These are phyloP conservation scores for Sepioteuthis lessoniana DNA, from an alignment of 2,888 invertebrate species.

Conservation along the genomic window DNA sequence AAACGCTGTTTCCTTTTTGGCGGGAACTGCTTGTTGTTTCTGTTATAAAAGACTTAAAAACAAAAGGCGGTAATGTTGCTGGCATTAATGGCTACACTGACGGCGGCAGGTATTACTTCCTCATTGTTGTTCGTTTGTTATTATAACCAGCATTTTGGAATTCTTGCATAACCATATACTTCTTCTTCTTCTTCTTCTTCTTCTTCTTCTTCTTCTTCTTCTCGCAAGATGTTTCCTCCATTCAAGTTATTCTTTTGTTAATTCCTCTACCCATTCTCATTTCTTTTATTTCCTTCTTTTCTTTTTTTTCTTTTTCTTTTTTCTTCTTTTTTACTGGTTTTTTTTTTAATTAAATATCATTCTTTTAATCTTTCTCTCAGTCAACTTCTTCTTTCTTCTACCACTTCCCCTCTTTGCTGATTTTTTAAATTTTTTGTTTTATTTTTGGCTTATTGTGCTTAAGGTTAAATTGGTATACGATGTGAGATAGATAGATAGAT, in stretches of 20 bases:
- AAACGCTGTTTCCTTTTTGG: too few relatives aligned
- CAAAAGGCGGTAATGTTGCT: too few relatives aligned
- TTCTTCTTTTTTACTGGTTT: not conserved
- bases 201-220: not conserved
- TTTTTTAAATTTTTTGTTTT: not conserved
- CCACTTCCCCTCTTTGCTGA: not conserved
- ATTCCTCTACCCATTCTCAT: fast-evolving
- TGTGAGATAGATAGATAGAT: too few relatives aligned
- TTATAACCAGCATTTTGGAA: too few relatives aligned
- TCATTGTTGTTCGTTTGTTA: too few relatives aligned
- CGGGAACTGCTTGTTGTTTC: too few relatives aligned
- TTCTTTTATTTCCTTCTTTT: not conserved
- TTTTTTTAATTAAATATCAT: not conserved
- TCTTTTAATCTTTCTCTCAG: too few relatives aligned
- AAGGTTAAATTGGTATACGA: too few relatives aligned
- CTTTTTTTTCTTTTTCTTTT: not conserved
- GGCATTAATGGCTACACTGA: too few relatives aligned
- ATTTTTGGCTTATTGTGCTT: not conserved
- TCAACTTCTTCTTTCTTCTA: not conserved
- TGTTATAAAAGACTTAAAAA: too few relatives aligned
- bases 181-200: not conserved
- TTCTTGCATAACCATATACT: not conserved
- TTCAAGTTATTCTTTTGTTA: not conserved
- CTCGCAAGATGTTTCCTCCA: too few relatives aligned
- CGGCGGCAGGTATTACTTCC: too few relatives aligned